A percentile compares a stretch with the other conserved stretches of the same genome.
Evolutionary conservation across 2,888 invertebrate species (phyloP).

Genomic region (Lordiphosa fenestrarum): DNA sequence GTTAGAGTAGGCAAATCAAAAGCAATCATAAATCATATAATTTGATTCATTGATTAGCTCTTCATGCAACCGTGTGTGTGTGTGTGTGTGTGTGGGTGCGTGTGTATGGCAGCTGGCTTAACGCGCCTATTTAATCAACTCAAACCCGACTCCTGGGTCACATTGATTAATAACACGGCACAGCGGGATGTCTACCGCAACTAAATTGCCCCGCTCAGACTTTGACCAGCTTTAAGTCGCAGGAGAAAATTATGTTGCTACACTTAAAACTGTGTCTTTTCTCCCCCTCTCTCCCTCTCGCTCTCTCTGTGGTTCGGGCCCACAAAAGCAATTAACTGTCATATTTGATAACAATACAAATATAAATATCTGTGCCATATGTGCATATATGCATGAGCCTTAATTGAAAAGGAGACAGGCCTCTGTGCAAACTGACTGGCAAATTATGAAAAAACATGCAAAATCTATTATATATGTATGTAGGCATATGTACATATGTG

Average conservation of each 20-base stretch:
- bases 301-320: not conserved
- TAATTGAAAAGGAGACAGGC: constrained; percentile 56
- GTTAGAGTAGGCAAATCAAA: constrained; percentile 43
- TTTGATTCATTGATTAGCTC: constrained; percentile 66
- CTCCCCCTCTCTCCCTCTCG: no score
- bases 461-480: constrained; percentile 38
- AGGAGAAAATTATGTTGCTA: constrained; percentile 42
- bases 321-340: constrained; percentile 65
- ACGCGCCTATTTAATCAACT: constrained; percentile 64
- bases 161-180: constrained; percentile 36
- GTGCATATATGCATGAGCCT: constrained; percentile 21
- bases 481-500: not conserved
- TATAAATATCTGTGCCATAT: constrained; percentile 30
- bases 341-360: constrained; percentile 52
- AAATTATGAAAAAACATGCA: constrained; percentile 55
- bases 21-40: constrained; percentile 63
- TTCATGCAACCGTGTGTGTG: constrained; percentile 20
- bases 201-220: constrained; percentile 41
- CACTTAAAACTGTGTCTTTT: constrained; percentile 39
- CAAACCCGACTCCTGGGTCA: constrained; percentile 26
- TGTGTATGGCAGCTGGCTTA: constrained; percentile 39
- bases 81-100: constrained; percentile 7
- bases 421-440: constrained; percentile 30
- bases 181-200: constrained; percentile 46
- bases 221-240: constrained; percentile 40